Conservation (phyloP, 2,797 vertebrate species). For the Delichon dasypus region DNA sequence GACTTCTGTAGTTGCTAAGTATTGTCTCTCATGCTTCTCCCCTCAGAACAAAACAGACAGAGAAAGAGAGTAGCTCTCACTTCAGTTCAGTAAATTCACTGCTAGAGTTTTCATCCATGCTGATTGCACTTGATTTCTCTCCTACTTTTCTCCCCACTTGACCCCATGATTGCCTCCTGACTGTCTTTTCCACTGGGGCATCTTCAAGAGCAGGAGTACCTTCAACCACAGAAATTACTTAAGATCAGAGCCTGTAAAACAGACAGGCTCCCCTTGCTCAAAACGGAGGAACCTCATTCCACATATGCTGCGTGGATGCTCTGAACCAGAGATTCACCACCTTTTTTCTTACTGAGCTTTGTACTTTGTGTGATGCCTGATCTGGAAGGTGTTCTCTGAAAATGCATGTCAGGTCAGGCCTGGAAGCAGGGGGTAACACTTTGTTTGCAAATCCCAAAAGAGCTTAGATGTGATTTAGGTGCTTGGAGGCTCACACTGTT, state of each 20-base stretch:
- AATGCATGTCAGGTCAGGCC: slow-evolving; percentile 54
- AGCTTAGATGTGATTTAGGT: slow-evolving; percentile 54
- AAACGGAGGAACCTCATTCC: neutral
- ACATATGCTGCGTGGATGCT: neutral
- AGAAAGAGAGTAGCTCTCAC: neutral
- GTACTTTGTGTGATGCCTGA: neutral
- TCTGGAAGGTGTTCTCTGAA: neutral
- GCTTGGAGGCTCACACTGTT: slow-evolving; percentile 15
- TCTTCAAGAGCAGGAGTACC: neutral
- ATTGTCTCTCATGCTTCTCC: neutral
- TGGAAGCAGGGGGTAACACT: neutral
- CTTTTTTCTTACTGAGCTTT: neutral
- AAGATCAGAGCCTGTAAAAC: neutral
- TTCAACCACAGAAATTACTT: neutral
- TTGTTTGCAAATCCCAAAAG: slow-evolving; percentile 27
- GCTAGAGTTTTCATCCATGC: neutral
- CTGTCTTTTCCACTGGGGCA: neutral
- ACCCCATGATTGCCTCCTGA: neutral
- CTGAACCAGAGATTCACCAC: neutral
- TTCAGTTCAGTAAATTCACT: neutral
- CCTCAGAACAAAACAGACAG: neutral
- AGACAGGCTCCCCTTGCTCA: neutral
- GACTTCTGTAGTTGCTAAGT: neutral
- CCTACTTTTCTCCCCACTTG: neutral
- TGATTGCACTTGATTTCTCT: neutral